Base-by-base conservation (phyloP, 2,888 invertebrate genomes). In the Oxyteleia sp. region DNA sequence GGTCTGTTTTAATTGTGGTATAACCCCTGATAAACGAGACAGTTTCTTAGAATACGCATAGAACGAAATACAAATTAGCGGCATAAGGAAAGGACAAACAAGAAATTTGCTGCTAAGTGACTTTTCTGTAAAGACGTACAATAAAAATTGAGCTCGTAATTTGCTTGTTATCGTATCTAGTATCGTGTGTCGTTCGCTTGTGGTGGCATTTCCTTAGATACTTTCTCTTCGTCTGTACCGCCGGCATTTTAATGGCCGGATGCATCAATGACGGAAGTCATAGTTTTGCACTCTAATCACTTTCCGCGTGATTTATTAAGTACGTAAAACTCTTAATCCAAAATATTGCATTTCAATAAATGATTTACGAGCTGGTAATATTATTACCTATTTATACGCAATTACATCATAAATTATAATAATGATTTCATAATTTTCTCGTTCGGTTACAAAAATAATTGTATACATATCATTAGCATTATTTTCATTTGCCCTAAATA, bases 141-240 rank as follows among this genome's bases (percentile, higher is more conserved):
- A 57, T 51, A 64, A 80, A 80, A 72, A 72, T 57, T 20, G 32
- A 23, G 32, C 23, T 29, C 57, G 72, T 49, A 72, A 59, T 80
- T 80, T 59, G 66, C 72, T 53, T 43, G 59, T 45, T 72, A 80
- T 66, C 80, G 61, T 59, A 66, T 57, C 51, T 23, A 15, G 35
- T 15, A 49, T 80, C 72, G 49, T 80, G 55, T 80, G 72, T 66
- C 66, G 68, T 41, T 66, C 35, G 41, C 32, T 13, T 38, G 66
- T 45, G 23, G 53, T 72, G 72, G 55, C 74, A 68, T 68, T 81
- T 80, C 72, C 72, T 72, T 32, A 41, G 66, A 72, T 59, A 72
- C 80, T 80, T 80, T 80, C 80, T 80, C 80, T 68, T 68, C 72
- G 72, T 68, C 59, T 41, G 66, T 45, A 74, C 26, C 63, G 53